Conservation (phyloP, 35 echinoderm and acorn worm genomes). For the Apostichopus japonicus region DNA sequence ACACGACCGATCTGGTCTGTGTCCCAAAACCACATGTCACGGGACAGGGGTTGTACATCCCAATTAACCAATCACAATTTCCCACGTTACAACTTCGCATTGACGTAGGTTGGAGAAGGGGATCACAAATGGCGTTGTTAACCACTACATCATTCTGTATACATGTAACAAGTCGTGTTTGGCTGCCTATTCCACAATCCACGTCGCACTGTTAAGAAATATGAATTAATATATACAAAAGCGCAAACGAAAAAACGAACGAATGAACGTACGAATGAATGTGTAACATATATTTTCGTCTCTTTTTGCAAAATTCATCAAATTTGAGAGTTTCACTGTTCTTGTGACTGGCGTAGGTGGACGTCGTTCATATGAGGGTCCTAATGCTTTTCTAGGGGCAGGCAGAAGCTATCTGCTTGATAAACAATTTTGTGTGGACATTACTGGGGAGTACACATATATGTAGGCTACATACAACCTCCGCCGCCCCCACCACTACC, state of each 20-base stretch:
- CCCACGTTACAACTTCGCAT: background rate
- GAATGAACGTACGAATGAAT: too few relatives aligned
- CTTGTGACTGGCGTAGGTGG: background rate
- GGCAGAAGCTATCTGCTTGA: too few relatives aligned
- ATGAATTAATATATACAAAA: too few relatives aligned
- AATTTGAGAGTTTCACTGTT: background rate
- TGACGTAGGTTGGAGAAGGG: background rate
- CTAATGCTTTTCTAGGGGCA: too few relatives aligned
- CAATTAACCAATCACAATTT: background rate
- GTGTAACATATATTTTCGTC: background rate
- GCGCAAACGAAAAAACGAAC: too few relatives aligned
- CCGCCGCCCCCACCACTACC: too few relatives aligned
- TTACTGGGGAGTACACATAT: too few relatives aligned
- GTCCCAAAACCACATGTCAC: background rate
- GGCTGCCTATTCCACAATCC: slow-evolving; percentile 9
- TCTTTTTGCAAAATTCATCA: background rate
- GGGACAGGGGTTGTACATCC: background rate
- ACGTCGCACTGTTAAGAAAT: background rate
- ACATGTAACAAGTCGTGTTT: background rate
- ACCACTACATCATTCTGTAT: background rate
- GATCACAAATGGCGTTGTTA: background rate
- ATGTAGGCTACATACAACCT: too few relatives aligned
- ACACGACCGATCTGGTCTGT: background rate
- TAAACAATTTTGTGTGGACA: too few relatives aligned
- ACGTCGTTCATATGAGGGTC: too few relatives aligned